Percentiles rank a stretch among this genome's conserved stretches.
Evolutionary conservation across 2,797 vertebrate genomes (phyloP).

Genomic region (Macropus fuliginosus): DNA sequence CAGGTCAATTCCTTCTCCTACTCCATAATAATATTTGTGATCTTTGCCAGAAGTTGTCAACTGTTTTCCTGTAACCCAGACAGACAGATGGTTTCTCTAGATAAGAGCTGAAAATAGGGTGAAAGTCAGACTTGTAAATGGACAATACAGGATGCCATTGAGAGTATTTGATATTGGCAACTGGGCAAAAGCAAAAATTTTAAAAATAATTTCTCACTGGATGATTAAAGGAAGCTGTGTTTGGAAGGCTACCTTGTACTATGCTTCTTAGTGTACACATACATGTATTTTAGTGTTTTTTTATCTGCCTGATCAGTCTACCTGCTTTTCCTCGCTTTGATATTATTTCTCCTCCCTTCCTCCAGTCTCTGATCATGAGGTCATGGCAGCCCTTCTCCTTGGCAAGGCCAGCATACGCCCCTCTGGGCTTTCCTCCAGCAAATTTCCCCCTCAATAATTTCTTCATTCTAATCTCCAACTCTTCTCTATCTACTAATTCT

Average conservation of each 20-base stretch:
- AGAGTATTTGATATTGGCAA: background rate
- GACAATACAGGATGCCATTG: slow-evolving; percentile 48
- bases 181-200: slow-evolving; percentile 23
- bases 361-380: background rate
- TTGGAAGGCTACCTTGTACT: background rate
- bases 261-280: background rate
- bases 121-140: slow-evolving; percentile 58
- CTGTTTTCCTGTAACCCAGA: slow-evolving; percentile 51
- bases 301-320: background rate
- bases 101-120: slow-evolving; percentile 53
- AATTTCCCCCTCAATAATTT: background rate
- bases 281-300: background rate
- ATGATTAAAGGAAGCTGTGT: background rate
- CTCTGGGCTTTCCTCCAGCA: background rate
- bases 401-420: background rate
- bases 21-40: background rate
- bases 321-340: background rate
- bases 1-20: background rate
- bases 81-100: slow-evolving; percentile 53
- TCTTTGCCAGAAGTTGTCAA: slow-evolving; percentile 10
- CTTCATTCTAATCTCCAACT: background rate
- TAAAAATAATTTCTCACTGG: slow-evolving; percentile 4
- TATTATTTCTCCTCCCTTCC: background rate
- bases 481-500: background rate
- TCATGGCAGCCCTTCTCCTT: background rate